phyloP scores from a whole-genome alignment of 2,888 invertebrate genomes.

The Oscheius sp. region DNA sequence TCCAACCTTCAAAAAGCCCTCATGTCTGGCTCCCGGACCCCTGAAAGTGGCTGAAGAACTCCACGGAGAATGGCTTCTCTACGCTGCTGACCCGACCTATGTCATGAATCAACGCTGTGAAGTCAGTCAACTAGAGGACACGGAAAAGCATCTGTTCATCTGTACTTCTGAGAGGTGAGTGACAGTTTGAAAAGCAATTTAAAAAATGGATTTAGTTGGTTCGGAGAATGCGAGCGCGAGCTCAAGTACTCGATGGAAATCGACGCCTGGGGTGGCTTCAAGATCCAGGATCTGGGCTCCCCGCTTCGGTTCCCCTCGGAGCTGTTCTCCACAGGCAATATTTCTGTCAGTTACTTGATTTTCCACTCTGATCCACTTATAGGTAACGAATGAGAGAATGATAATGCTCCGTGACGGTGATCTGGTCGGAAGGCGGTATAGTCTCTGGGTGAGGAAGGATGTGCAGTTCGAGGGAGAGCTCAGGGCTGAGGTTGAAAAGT shows the following conservation, averaged over 20 bases:
- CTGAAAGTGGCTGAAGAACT: slow-evolving; percentile 49
- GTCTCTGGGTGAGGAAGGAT: slow-evolving; percentile 52
- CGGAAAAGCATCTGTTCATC: slow-evolving; percentile 40
- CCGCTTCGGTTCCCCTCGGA: slow-evolving; percentile 49
- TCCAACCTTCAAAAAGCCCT: slow-evolving; percentile 30
- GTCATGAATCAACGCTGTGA: slow-evolving; percentile 55
- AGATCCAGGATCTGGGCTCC: slow-evolving; percentile 40
- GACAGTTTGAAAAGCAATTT: background rate
- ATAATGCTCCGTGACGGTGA: slow-evolving; percentile 48
- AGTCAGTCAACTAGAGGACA: slow-evolving; percentile 42
- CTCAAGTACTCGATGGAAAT: slow-evolving; percentile 43
- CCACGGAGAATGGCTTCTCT: slow-evolving; percentile 56
- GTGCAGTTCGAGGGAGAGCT: slow-evolving; percentile 38
- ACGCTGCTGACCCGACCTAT: slow-evolving; percentile 58
- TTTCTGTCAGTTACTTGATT: slow-evolving; percentile 43
- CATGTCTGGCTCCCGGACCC: slow-evolving; percentile 38
- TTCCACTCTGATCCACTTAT: background rate
- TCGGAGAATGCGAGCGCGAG: slow-evolving; percentile 56
- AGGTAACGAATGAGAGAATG: slow-evolving; percentile 13
- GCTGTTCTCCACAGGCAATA: slow-evolving; percentile 47
- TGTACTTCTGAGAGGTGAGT: slow-evolving; percentile 46
- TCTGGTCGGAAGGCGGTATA: slow-evolving; percentile 56
- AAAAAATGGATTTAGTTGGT: slow-evolving; percentile 44
- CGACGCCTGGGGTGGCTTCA: slow-evolving; percentile 49
- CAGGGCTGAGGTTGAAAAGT: slow-evolving; percentile 42